Evolutionary conservation across 1,140 invertebrate species (phyloP).

Genomic region (Paralvinella palmiformis): DNA sequence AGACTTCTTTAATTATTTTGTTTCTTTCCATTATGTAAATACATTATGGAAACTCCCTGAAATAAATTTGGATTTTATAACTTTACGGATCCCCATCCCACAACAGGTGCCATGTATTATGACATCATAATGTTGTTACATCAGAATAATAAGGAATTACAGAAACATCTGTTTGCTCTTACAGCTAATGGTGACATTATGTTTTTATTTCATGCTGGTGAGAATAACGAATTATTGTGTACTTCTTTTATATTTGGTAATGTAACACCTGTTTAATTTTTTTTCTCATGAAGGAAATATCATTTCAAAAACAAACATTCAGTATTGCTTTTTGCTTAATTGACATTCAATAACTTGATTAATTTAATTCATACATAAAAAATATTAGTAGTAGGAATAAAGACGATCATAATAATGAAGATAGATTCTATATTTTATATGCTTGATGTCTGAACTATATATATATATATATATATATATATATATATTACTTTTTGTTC

Average conservation of each 20-base stretch:
- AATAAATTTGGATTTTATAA: too few relatives aligned
- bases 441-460: neutral
- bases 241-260: neutral
- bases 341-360: neutral
- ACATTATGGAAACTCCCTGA: too few relatives aligned
- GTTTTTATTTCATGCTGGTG: too few relatives aligned
- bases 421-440: neutral
- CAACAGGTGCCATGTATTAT: too few relatives aligned
- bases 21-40: too few relatives aligned
- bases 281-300: neutral
- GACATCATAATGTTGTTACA: too few relatives aligned
- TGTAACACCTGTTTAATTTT: neutral
- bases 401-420: neutral
- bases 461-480: neutral
- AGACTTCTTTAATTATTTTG: too few relatives aligned
- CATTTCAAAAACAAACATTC: neutral
- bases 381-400: neutral
- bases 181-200: too few relatives aligned
- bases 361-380: neutral
- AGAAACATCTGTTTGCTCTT: too few relatives aligned
- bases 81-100: too few relatives aligned
- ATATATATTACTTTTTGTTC: conserved; percentile 28
- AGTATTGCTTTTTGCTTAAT: neutral
- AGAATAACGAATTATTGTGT: too few relatives aligned
- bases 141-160: too few relatives aligned